Percentiles rank a stretch among this genome's conserved stretches.
These are phyloP conservation scores for Scelioninae gen. 1 DNA, from an alignment of 2,888 invertebrate species.

Conservation along the genomic window DNA sequence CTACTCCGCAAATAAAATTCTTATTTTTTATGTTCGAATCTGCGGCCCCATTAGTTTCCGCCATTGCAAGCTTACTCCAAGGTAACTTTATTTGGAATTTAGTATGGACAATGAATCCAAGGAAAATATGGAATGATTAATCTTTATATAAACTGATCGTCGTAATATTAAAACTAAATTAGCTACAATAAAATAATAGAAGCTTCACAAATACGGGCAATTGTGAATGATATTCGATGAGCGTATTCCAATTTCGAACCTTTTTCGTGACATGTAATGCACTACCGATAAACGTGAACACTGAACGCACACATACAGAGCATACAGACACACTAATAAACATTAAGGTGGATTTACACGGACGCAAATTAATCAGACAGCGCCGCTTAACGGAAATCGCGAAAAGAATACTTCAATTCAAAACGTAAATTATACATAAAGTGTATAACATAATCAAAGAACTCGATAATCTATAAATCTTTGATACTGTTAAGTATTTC, in stretches of 20 bases:
- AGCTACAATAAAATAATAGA: background rate
- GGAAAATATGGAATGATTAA: background rate
- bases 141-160: background rate
- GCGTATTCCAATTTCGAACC: background rate
- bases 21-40: constrained; percentile 89
- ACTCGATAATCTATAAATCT: too few species aligned
- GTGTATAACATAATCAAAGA: too few species aligned
- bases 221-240: background rate
- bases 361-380: too few species aligned
- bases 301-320: too few species aligned
- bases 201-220: background rate
- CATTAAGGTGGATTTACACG: too few species aligned
- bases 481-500: too few species aligned
- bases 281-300: background rate
- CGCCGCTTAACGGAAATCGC: too few species aligned
- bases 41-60: constrained; percentile 84
- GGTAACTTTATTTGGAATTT: constrained; percentile 45
- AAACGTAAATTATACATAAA: too few species aligned
- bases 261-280: background rate
- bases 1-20: constrained; percentile 95
- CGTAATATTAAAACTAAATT: background rate
- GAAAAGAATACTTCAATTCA: too few species aligned
- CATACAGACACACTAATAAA: too few species aligned
- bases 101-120: background rate
- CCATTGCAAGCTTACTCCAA: constrained; percentile 76